Evolutionary conservation across 2,888 invertebrate species (phyloP), one percentile per base, ranked within the genome.

Genomic region (Cloeon dipterum): DNA sequence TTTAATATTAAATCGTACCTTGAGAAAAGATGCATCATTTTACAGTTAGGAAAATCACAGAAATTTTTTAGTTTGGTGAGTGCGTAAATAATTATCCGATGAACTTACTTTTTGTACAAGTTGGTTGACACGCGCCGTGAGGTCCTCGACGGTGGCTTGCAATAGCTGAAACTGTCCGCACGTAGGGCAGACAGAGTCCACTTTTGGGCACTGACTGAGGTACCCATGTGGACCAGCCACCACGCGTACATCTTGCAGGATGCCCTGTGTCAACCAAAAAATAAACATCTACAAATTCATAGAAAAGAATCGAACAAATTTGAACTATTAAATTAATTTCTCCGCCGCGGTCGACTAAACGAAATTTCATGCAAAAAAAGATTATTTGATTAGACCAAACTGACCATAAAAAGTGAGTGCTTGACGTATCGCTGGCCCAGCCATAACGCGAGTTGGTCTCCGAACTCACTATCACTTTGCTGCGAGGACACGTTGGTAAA

Each of bases 371-470:
- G n/a, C n/a, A n/a, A n/a, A n/a, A n/a, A n/a, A n/a, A n/a, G n/a
- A n/a, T n/a, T n/a, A n/a, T n/a, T n/a, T n/a, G n/a, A n/a, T n/a
- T n/a, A n/a, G n/a, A n/a, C n/a, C n/a, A n/a, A n/a, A 51, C 56
- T 57, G 58, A 86, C 88, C 76, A 83, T 83, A 61, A 82, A 86
- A 53, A 77, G 65, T 55, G 77, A 83, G 63, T 82, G 79, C 55
- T 74, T 74, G 57, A 67, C 67, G 59, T 78, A 81, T 54, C 85
- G 70, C 62, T 86, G 86, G 47, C 86, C 88, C 45, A 88, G 65
- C 79, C 81, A 86, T 46, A 88, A 68, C 47, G 77, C 66, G 42
- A 72, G 65, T 56, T 72, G 70, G 37, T 74, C 73, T 50, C 70
- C 17, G 23, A 17, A 17, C 4, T 23, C 11, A 11, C 33, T 14